Base-by-base conservation (phyloP, 2,797 vertebrate species). In the Mormyrus proboscirostris region DNA sequence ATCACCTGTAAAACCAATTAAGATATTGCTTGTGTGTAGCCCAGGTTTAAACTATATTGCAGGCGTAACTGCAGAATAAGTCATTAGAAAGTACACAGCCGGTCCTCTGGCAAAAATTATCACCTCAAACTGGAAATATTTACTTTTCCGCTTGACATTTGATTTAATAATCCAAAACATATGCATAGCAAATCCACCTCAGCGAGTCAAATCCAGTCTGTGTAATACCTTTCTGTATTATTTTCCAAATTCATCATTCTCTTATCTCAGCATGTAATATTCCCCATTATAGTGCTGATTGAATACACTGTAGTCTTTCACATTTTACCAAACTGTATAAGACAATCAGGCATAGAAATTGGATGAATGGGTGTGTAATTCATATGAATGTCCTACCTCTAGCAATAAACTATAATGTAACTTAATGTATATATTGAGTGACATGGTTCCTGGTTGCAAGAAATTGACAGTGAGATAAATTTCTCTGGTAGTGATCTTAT, bases 221-320 rank as follows among this genome's bases (percentile, higher is more conserved):
- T 83, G n/a, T 85, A 85, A 85, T 50, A 85, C 83, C 19, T 82
- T 82, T 82, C 76, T 47, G 41, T 47, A 44, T 47, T 82, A 47
- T 82, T 82, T 85, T 85, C 16, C 9, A 53, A 51, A 51, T 50
- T 85, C 19, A 33, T 86, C 51, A 51, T 86, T 86, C n/a, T 55
- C 12, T 86, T 86, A 86, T 53, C 12, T 86, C 49, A 86, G 49
- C 47, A 29, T 86, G 50, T 86, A 51, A 51, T 55, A 6, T 53
- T 33, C 22, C 51, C 33, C 84, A 51, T 53, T 12, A 86, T 29
- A 51, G 9, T 85, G 47, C 19, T 50, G 47, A 29, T 51, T 51
- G 49, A 86, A 29, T 3, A 29, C 49, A 86, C 47, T 86, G 2
- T 55, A 22, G 14, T 53, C 4, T 51, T 86, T 86, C 12, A 29